Evolutionary conservation across 2,113 vertebrate genomes (phyloP).

Genomic region (Cryptotis parvus): DNA sequence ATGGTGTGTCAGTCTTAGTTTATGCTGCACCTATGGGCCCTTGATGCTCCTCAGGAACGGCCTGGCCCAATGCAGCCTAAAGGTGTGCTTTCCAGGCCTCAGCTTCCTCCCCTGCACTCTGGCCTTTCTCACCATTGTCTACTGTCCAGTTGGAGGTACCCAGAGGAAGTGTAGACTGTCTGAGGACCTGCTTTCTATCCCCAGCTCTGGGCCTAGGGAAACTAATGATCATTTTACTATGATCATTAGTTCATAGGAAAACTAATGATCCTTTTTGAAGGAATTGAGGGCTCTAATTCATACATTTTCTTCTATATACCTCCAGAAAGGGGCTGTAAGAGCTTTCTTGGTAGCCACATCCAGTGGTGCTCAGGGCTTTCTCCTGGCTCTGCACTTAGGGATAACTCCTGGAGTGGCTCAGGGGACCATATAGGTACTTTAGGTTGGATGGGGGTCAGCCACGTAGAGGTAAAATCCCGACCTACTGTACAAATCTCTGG

Average conservation of each 20-base stretch:
- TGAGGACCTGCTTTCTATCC: too few relatives aligned
- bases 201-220: not conserved
- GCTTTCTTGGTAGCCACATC: not conserved
- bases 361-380: too few relatives aligned
- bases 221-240: too few relatives aligned
- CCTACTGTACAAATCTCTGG: too few relatives aligned
- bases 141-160: not conserved
- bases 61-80: not conserved
- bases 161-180: not conserved
- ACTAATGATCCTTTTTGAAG: not conserved
- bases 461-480: too few relatives aligned
- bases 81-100: accelerated
- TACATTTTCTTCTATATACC: not conserved
- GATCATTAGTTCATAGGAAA: not conserved
- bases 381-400: too few relatives aligned
- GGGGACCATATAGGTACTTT: too few relatives aligned
- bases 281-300: not conserved
- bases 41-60: not conserved
- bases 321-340: not conserved
- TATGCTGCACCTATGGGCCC: too few relatives aligned
- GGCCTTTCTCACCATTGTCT: not conserved
- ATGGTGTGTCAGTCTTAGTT: too few relatives aligned
- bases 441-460: too few relatives aligned
- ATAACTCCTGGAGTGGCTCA: too few relatives aligned
- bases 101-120: accelerated